Evolutionary conservation across 2,797 vertebrate genomes (phyloP).

Genomic region (Clarias pachynema): DNA sequence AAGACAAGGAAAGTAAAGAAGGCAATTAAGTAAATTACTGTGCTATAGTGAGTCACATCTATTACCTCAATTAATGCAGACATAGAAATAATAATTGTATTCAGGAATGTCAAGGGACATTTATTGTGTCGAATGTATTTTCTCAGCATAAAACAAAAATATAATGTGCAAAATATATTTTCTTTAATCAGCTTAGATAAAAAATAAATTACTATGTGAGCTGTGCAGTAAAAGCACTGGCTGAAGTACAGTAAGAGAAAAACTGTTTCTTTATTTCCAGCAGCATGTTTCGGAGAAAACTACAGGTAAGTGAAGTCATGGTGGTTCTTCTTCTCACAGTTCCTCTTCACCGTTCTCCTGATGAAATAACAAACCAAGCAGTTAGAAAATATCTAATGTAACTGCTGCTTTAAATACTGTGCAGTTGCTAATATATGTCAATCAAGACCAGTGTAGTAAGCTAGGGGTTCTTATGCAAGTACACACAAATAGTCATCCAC

Average conservation of each 20-base stretch:
- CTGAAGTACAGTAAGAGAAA: background rate
- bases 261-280: background rate
- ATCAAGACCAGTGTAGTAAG: background rate
- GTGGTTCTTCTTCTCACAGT: conserved; percentile 23
- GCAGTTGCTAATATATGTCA: background rate
- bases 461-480: background rate
- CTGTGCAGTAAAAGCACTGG: background rate
- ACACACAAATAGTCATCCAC: background rate
- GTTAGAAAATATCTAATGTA: background rate
- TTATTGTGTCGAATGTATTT: background rate
- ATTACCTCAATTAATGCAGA: background rate
- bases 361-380: conserved; percentile 3
- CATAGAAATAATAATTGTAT: background rate
- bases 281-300: background rate
- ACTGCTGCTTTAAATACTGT: background rate
- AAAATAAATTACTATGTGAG: background rate
- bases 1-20: background rate
- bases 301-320: background rate
- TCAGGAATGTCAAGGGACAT: background rate
- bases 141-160: background rate
- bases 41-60: background rate
- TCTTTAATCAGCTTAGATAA: background rate
- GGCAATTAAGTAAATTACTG: background rate
- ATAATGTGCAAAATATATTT: background rate
- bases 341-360: conserved; percentile 73